These are phyloP conservation scores for Myrmecobius fasciatus DNA, from an alignment of 2,113 vertebrate species.

Conservation along the genomic window DNA sequence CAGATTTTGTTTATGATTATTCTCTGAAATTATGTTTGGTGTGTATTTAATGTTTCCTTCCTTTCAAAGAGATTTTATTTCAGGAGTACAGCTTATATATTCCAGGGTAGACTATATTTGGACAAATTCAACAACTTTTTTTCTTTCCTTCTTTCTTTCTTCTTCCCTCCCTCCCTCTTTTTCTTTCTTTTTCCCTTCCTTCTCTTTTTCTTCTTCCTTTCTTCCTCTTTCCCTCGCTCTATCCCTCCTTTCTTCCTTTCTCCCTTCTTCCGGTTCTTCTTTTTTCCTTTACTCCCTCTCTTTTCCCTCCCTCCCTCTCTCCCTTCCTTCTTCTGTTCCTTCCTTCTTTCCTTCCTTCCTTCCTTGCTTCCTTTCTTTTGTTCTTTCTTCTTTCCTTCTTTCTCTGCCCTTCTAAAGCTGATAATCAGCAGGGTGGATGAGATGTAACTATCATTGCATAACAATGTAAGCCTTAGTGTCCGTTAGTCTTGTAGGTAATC, in stretches of 20 bases:
- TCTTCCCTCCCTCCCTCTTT: background rate
- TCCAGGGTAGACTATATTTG: background rate
- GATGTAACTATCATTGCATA: background rate
- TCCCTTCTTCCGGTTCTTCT: background rate
- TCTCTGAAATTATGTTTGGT: background rate
- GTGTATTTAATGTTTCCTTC: background rate
- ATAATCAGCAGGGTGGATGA: background rate
- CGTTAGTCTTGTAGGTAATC: background rate
- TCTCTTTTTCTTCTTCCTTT: background rate
- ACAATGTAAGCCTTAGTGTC: background rate
- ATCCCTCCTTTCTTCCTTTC: background rate
- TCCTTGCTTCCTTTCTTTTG: too few species aligned
- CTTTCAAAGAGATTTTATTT: background rate
- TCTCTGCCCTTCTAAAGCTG: background rate
- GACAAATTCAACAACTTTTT: background rate
- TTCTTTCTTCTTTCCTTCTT: background rate
- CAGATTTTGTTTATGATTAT: background rate
- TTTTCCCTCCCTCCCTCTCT: too few species aligned
- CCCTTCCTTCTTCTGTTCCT: too few species aligned
- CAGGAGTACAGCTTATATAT: background rate
- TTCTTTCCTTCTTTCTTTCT: background rate
- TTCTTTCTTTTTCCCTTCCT: background rate
- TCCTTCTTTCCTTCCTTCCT: background rate
- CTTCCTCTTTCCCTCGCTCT: too few species aligned
- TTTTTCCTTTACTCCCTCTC: background rate